phyloP scores from a whole-genome alignment of 2,888 invertebrate genomes.

The Tridacna gigas region DNA sequence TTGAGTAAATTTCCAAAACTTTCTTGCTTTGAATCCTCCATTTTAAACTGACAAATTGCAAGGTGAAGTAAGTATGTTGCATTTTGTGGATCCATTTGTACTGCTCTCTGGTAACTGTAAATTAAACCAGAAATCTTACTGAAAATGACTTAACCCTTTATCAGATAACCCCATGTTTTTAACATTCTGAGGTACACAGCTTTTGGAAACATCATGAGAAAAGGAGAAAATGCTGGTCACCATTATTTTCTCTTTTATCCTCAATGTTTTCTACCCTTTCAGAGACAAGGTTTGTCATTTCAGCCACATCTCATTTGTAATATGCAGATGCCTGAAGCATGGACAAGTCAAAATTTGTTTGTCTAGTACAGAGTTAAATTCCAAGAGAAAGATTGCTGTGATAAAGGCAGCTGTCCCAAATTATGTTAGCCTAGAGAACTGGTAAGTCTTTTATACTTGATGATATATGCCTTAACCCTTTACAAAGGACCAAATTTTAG shows the following conservation, averaged over 20 bases:
- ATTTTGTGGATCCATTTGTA: conserved; percentile 46
- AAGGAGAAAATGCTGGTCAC: not conserved
- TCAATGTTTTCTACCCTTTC: not conserved
- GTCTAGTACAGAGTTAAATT: no score
- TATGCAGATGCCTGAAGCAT: no score
- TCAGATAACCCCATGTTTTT: not conserved
- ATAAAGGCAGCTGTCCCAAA: no score
- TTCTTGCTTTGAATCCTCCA: conserved; percentile 51
- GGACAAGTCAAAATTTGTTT: no score
- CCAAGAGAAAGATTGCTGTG: no score
- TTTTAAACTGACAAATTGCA: conserved; percentile 59
- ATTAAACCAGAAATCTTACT: not conserved
- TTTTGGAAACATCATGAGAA: not conserved
- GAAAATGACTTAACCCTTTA: no score
- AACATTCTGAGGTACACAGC: not conserved
- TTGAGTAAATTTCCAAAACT: conserved; percentile 72
- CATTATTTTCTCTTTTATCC: not conserved
- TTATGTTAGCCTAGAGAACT: no score
- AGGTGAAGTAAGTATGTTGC: conserved; percentile 62
- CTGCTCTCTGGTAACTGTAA: conserved; percentile 29
- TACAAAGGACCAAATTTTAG: no score
- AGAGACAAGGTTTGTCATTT: not conserved
- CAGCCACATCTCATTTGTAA: no score
- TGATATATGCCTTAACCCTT: no score
- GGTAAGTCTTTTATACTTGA: no score